Evolutionary conservation across 2,888 invertebrate genomes (phyloP).

Genomic region (Drosophila borborema): DNA sequence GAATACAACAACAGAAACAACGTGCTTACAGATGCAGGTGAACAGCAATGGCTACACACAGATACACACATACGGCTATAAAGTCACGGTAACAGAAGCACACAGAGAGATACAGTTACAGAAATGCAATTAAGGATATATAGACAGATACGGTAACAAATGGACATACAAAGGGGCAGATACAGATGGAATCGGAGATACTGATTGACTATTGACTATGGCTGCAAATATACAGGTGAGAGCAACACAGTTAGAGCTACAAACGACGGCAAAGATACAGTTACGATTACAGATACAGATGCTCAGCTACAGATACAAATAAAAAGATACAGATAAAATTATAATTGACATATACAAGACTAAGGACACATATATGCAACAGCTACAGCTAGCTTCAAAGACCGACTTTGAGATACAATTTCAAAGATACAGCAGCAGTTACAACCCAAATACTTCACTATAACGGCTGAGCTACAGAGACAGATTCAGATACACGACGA

Average conservation of each 20-base stretch:
- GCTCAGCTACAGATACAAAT: not conserved
- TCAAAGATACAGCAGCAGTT: not conserved
- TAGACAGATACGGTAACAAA: not conserved
- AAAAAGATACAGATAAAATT: not conserved
- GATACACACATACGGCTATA: not conserved
- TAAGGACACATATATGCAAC: not conserved
- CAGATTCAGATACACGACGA: not conserved
- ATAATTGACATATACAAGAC: too few species aligned
- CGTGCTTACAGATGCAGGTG: slow-evolving; percentile 7
- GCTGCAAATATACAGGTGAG: too few species aligned
- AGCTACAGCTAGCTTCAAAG: too few species aligned
- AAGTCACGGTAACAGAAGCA: not conserved
- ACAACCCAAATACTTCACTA: not conserved
- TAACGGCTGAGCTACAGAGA: not conserved
- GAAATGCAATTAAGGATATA: not conserved
- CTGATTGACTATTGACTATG: too few species aligned
- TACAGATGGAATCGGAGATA: not conserved
- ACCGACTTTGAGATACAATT: not conserved
- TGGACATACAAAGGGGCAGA: not conserved
- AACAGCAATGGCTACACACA: not conserved
- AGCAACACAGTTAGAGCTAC: not conserved
- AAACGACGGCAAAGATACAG: not conserved
- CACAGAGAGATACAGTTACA: not conserved
- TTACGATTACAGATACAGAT: not conserved
- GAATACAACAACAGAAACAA: slow-evolving; percentile 20